Evolutionary conservation across 64 coral and sea anemone genomes (phyloP).

Genomic region (Montipora cactus): DNA sequence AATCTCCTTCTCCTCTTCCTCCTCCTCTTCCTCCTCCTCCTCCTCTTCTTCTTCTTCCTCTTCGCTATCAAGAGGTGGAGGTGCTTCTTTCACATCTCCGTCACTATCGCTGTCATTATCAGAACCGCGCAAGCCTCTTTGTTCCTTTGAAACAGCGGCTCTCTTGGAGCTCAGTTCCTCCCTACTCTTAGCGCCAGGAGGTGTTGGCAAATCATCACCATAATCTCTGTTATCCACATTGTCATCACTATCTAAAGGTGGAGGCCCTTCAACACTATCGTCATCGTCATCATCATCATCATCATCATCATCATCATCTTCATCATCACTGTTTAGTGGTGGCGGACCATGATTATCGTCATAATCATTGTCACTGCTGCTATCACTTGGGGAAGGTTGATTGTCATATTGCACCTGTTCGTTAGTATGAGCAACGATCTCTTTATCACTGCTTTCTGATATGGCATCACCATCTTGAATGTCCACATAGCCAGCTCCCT

Average conservation of each 20-base stretch:
- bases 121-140: background rate
- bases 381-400: constrained; percentile 4
- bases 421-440: constrained; percentile 64
- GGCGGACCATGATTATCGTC: constrained; percentile 29
- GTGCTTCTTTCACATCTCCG: constrained; percentile 41
- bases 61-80: constrained; percentile 71
- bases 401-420: constrained; percentile 45
- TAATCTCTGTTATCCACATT: constrained; percentile 6
- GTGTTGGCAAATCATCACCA: background rate
- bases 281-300: constrained; percentile 46
- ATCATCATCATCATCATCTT: constrained; percentile 56
- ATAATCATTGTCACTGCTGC: constrained; percentile 15
- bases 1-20: constrained; percentile 30
- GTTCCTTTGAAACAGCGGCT: background rate
- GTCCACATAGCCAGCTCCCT: constrained; percentile 34
- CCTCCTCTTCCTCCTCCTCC: too few relatives aligned
- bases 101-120: constrained; percentile 51
- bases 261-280: constrained; percentile 30
- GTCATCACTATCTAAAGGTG: constrained; percentile 15
- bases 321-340: constrained; percentile 50
- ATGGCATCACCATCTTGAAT: constrained; percentile 60
- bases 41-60: background rate
- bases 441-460: constrained; percentile 68
- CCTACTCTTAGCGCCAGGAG: background rate
- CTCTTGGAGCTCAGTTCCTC: background rate